Percentiles rank a stretch among this genome's conserved stretches.
Conservation (phyloP, 2,888 invertebrate species). For the Bedellia somnulentella region DNA sequence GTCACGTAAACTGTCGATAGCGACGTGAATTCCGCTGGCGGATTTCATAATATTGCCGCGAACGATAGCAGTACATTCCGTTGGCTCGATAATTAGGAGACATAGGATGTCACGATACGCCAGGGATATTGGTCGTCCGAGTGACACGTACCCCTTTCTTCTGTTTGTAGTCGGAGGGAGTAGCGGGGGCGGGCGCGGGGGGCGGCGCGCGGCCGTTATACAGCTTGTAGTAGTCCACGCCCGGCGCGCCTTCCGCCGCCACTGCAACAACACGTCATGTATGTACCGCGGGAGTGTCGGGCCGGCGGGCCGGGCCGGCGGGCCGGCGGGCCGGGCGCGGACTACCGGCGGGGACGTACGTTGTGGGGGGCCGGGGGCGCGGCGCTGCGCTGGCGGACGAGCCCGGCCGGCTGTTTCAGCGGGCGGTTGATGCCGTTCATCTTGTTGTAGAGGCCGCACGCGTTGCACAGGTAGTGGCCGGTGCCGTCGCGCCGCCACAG, state of each 20-base stretch:
- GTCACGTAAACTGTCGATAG: too few relatives aligned
- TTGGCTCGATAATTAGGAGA: too few relatives aligned
- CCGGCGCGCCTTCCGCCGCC: conserved; percentile 79
- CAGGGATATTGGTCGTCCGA: conserved; percentile 15
- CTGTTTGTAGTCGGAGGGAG: conserved; percentile 51
- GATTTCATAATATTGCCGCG: too few relatives aligned
- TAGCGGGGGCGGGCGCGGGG: conserved; percentile 19
- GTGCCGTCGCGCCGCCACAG: conserved; percentile 98
- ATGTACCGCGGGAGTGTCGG: conserved; percentile 23
- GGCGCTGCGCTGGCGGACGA: background rate
- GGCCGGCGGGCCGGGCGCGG: conserved; percentile 13
- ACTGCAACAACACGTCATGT: conserved; percentile 69
- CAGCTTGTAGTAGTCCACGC: conserved; percentile 86
- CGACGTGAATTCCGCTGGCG: too few relatives aligned
- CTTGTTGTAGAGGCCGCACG: conserved; percentile 99
- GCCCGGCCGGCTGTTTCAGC: conserved; percentile 72
- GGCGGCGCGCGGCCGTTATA: conserved; percentile 71
- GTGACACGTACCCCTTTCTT: conserved; percentile 52
- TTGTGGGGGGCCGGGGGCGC: conserved; percentile 18
- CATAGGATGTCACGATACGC: too few relatives aligned
- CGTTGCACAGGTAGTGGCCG: conserved; percentile 97
- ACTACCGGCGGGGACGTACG: conserved; percentile 25
- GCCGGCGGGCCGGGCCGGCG: conserved; percentile 15
- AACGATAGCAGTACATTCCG: too few relatives aligned
- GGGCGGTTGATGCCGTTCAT: conserved; percentile 99